Evolutionary conservation across 2,888 invertebrate genomes (phyloP).

Genomic region (Phortica okadai): DNA sequence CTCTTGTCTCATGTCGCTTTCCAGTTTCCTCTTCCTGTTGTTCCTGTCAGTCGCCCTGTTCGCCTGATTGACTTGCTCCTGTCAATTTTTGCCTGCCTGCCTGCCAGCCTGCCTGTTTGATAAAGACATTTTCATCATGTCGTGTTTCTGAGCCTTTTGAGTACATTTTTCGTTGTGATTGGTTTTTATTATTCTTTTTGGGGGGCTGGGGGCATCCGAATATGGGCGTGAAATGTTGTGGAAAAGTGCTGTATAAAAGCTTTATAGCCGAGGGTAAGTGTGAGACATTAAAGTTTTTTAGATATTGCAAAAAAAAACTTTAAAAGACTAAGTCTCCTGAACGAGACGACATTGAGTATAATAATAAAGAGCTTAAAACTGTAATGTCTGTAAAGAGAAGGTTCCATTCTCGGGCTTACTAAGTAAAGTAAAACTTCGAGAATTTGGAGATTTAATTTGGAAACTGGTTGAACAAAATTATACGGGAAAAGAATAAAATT

Average conservation of each 20-base stretch:
- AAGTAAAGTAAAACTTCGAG: no score
- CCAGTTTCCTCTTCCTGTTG: conserved; percentile 11
- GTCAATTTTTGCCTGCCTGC: conserved; percentile 18
- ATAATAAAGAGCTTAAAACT: no score
- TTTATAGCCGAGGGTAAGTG: not conserved
- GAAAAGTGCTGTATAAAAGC: not conserved
- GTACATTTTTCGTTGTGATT: conserved; percentile 7
- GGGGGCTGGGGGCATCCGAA: not conserved
- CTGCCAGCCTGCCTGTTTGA: not conserved
- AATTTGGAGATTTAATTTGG: no score
- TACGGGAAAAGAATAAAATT: no score
- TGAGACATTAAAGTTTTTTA: no score
- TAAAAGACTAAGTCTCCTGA: no score
- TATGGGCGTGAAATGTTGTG: not conserved
- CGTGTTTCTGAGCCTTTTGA: not conserved
- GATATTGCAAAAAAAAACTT: no score
- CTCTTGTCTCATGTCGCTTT: not conserved
- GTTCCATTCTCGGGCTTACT: no score
- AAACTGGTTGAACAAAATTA: no score
- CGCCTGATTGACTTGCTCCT: conserved; percentile 20
- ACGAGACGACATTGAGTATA: no score
- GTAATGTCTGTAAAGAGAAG: no score
- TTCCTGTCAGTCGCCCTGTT: conserved; percentile 14
- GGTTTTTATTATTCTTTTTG: conserved; percentile 3
- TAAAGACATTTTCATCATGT: conserved; percentile 12